A percentile compares a stretch with the other conserved stretches of the same genome.
Evolutionary conservation across 2,113 vertebrate species (phyloP).

Genomic region (Brienomyrus longianalis): DNA sequence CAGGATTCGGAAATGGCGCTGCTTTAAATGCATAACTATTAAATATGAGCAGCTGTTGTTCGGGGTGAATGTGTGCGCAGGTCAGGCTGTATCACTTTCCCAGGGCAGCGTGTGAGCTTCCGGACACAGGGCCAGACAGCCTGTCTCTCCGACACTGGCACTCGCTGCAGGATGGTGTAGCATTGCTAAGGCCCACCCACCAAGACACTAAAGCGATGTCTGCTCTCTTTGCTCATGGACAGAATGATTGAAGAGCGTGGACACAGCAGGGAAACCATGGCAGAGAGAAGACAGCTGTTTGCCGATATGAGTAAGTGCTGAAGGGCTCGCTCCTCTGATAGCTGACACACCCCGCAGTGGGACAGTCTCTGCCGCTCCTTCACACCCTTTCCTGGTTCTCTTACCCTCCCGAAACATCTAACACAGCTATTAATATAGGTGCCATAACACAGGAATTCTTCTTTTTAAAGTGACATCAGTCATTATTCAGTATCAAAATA

Average conservation of each 20-base stretch:
- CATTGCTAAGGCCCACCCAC: neutral
- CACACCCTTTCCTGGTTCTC: neutral
- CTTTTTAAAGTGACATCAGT: neutral
- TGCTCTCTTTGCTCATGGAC: constrained; percentile 55
- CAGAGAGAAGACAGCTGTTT: constrained; percentile 98
- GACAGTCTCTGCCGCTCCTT: constrained; percentile 13
- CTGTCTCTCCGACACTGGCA: neutral
- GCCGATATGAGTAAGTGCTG: constrained; percentile 96
- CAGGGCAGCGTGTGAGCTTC: too few relatives aligned
- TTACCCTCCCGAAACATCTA: neutral
- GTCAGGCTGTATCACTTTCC: neutral
- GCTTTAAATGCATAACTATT: neutral
- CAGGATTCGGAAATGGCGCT: neutral
- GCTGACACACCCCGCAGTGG: constrained; percentile 7
- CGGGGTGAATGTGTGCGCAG: neutral
- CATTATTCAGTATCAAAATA: neutral
- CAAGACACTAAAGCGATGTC: neutral
- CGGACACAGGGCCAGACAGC: neutral
- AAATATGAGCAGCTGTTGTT: neutral
- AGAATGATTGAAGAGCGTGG: constrained; percentile 96
- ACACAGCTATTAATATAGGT: neutral
- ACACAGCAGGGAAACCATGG: constrained; percentile 86
- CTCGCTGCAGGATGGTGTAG: neutral
- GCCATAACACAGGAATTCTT: neutral
- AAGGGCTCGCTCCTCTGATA: neutral